phyloP scores from a whole-genome alignment of 2,888 invertebrate genomes.

The Tineola bisselliella region DNA sequence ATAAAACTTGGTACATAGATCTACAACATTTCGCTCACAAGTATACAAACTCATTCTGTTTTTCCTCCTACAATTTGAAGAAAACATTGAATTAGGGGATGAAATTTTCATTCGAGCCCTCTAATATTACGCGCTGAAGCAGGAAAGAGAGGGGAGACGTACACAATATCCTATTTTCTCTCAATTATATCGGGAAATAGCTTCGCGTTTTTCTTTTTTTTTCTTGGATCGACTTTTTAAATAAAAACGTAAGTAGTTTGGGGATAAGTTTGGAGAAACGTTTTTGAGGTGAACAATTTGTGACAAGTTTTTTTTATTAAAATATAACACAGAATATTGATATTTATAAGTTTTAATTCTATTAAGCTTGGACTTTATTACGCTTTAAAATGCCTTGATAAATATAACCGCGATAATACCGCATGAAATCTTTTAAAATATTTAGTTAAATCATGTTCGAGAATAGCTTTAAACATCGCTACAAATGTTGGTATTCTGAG shows the following conservation, averaged over 20 bases:
- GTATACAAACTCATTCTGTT: slow-evolving; percentile 7
- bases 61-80: slow-evolving; percentile 11
- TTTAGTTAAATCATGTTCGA: too few relatives aligned
- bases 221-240: slow-evolving; percentile 9
- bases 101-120: slow-evolving; percentile 11
- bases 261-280: background rate
- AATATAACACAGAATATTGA: too few relatives aligned
- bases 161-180: slow-evolving; percentile 13
- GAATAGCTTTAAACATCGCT: too few relatives aligned
- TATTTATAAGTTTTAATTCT: too few relatives aligned
- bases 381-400: too few relatives aligned
- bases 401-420: too few relatives aligned
- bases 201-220: slow-evolving; percentile 6
- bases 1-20: background rate
- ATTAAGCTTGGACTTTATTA: too few relatives aligned
- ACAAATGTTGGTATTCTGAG: too few relatives aligned
- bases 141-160: background rate
- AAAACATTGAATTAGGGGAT: slow-evolving; percentile 14
- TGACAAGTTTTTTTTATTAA: background rate
- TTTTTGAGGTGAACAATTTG: background rate
- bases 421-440: too few relatives aligned
- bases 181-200: slow-evolving; percentile 14
- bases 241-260: slow-evolving; percentile 13
- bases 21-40: background rate
- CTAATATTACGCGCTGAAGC: background rate